Conservation (phyloP, 2,113 vertebrate species). For the Cephalopterus ornatus region DNA sequence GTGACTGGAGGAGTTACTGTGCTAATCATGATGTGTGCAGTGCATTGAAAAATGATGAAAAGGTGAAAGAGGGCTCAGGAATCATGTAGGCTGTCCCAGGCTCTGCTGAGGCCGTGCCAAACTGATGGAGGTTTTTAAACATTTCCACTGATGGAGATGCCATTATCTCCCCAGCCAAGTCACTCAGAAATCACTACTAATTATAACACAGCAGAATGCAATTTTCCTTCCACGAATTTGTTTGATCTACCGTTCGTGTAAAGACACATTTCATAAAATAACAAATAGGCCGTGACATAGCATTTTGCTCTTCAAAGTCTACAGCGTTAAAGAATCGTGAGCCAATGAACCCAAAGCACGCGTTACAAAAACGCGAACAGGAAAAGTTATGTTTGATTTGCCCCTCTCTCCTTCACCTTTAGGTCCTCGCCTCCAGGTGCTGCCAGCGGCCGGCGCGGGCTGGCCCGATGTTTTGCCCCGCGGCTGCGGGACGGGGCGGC, state of each 20-base stretch:
- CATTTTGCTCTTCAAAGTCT: neutral
- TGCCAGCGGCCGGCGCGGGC: neutral
- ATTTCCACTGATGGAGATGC: neutral
- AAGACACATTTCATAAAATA: neutral
- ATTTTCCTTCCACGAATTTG: neutral
- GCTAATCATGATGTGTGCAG: neutral
- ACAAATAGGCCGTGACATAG: rapidly evolving
- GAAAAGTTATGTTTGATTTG: neutral
- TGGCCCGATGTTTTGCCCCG: neutral
- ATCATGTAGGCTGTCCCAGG: neutral
- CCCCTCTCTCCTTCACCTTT: neutral
- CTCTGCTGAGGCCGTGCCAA: neutral
- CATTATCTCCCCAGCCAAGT: neutral
- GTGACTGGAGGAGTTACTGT: neutral
- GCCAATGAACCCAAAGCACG: neutral
- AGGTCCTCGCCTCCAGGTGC: neutral
- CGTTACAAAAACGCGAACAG: rapidly evolving
- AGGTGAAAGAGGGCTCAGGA: neutral
- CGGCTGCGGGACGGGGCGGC: too few relatives aligned
- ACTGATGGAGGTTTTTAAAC: neutral
- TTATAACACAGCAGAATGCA: neutral
- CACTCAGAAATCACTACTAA: neutral
- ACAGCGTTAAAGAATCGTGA: rapidly evolving
- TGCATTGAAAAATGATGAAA: neutral
- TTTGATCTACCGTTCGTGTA: neutral